Base-by-base conservation (phyloP, 2,888 invertebrate genomes). In the Drosophila quinaria region DNA sequence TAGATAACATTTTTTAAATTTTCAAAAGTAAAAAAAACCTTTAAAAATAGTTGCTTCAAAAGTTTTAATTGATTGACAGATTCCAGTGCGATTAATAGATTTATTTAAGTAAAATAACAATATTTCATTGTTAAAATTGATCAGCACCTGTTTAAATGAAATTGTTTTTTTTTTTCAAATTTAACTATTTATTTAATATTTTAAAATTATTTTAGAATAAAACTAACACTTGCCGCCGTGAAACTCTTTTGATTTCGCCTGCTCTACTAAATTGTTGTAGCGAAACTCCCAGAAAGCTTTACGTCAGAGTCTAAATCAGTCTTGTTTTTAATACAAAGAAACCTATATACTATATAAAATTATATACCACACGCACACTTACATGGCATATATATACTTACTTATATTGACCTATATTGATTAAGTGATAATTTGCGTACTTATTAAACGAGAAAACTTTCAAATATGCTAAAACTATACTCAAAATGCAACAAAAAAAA, bases 341-440 rank as follows among this genome's bases (percentile, higher is more conserved):
- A 78, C 63, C 54, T 64, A 55, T 74, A 74, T 54, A 58, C 70
- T 74, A 87, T 74, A 69, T 59, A 69, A 52, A 65, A 65, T 67
- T 81, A 78, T 79, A 83, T 86, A 82, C 69, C 68, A 74, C 70
- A 78, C 70, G 74, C 81, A 89, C 85, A 83, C 80, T 74, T 70
- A 80, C 81, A 83, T 80, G 67, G 78, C 80, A 84, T 88, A 85
- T 61, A 63, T 55, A 70, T 63, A 78, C 71, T 65, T 81, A 80
- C 64, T 64, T 71, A 73, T 81, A 78, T 73, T 58, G 64, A 70
- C 66, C 70, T 82, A 74, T 86, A 84, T 86, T 83, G 73, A 84
- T 84, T 84, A 84, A 89, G 90, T 85, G 71, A 85, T 90, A 84
- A 87, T 77, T 87, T 89, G 85, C 80, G 66, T 77, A 80, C 70